A percentile compares a stretch with the other conserved stretches of the same genome.
Evolutionary conservation across 1,140 invertebrate genomes (phyloP).

Genomic region (Musca vetustissima): DNA sequence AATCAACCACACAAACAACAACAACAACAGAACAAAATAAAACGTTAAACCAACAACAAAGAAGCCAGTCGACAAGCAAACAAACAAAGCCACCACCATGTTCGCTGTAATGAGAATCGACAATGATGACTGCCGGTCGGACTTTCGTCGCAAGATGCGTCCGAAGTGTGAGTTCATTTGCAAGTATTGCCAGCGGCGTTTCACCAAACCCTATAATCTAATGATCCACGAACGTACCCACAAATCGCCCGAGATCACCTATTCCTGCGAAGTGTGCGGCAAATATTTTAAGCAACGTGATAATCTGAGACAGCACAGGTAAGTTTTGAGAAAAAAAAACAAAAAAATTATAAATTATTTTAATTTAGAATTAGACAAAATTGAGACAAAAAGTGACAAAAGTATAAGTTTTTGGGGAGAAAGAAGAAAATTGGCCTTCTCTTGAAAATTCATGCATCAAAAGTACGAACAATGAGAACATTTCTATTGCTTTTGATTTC

Average conservation of each 20-base stretch:
- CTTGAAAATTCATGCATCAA: too few species aligned
- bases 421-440: too few species aligned
- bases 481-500: too few species aligned
- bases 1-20: background rate
- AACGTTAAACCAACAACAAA: background rate
- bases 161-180: slow-evolving; percentile 98
- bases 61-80: background rate
- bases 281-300: slow-evolving; percentile 98
- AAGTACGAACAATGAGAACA: too few species aligned
- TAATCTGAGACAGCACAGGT: slow-evolving; percentile 95
- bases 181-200: slow-evolving; percentile 97
- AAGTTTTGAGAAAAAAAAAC: slow-evolving; percentile 45
- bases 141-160: slow-evolving; percentile 90
- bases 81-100: slow-evolving; percentile 62
- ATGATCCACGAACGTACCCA: slow-evolving; percentile 99
- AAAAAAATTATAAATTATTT: too few species aligned
- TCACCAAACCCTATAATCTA: slow-evolving; percentile 99
- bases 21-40: slow-evolving; percentile 8
- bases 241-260: slow-evolving; percentile 94
- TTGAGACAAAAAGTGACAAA: too few species aligned
- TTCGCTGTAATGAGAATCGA: slow-evolving; percentile 87
- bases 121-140: slow-evolving; percentile 84
- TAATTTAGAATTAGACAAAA: background rate
- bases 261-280: slow-evolving; percentile 97
- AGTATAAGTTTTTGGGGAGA: too few species aligned